Percentiles rank a stretch among this genome's conserved stretches.
phyloP scores from a whole-genome alignment of 2,888 invertebrate species.

The Sesia bembeciformis region DNA sequence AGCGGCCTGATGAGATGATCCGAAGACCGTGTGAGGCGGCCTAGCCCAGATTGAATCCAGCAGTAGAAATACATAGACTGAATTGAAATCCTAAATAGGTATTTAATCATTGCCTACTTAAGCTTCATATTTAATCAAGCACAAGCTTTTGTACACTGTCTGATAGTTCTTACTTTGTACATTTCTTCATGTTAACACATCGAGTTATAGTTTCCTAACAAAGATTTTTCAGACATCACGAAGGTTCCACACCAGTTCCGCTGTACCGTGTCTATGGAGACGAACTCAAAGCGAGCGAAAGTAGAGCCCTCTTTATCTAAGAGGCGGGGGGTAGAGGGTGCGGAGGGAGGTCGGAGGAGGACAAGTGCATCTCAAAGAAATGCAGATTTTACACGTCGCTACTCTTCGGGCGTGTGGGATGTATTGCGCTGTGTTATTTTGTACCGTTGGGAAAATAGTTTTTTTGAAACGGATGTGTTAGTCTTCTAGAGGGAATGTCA shows the following conservation, averaged over 20 bases:
- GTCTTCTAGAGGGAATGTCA: slow-evolving; percentile 6
- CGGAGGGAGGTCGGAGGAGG: slow-evolving; percentile 23
- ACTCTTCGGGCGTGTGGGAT: slow-evolving; percentile 62
- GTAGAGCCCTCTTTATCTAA: slow-evolving; percentile 69
- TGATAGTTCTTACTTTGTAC: no score
- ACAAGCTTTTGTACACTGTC: no score
- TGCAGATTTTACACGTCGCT: slow-evolving; percentile 75
- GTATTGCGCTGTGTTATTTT: slow-evolving; percentile 44
- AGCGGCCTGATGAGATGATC: no score
- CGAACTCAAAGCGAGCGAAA: slow-evolving; percentile 66
- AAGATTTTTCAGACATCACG: no score
- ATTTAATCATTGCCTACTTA: no score
- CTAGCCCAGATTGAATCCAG: no score
- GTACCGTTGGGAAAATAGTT: slow-evolving; percentile 27
- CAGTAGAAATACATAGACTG: no score
- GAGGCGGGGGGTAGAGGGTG: slow-evolving; percentile 26
- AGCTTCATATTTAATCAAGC: no score
- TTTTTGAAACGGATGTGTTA: slow-evolving; percentile 10
- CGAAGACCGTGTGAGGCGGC: no score
- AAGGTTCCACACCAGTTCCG: neutral
- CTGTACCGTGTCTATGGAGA: slow-evolving; percentile 14
- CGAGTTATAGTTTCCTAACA: no score
- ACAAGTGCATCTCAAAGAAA: slow-evolving; percentile 75
- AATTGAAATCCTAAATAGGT: no score
- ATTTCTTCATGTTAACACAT: no score